Evolutionary conservation across 2,888 invertebrate species (phyloP).

Genomic region (Pegoplata infirma): DNA sequence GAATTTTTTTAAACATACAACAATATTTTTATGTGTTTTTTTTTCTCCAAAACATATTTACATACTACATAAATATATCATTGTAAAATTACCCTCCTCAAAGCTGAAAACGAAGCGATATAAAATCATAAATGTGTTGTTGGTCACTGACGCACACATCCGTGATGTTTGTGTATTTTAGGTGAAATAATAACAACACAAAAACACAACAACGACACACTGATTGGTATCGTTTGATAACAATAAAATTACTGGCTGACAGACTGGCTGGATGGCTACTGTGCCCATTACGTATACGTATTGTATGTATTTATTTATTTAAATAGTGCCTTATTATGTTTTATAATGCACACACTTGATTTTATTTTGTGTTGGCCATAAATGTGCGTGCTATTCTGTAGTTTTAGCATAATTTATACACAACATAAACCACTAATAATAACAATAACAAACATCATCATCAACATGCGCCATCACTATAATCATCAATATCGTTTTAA

Average conservation of each 20-base stretch:
- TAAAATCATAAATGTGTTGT: slow-evolving; percentile 40
- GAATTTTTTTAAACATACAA: neutral
- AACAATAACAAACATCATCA: slow-evolving; percentile 7
- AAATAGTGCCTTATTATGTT: neutral
- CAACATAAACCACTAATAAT: slow-evolving; percentile 3
- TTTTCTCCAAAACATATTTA: neutral
- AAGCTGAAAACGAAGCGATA: slow-evolving; percentile 22
- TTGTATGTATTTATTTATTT: no score
- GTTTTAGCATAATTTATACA: slow-evolving; percentile 15
- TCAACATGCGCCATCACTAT: slow-evolving; percentile 12
- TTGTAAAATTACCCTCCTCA: slow-evolving; percentile 56
- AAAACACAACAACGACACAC: slow-evolving; percentile 12
- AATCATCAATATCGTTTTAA: slow-evolving; percentile 23
- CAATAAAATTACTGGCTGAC: neutral
- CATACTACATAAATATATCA: slow-evolving; percentile 21
- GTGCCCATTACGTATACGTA: neutral
- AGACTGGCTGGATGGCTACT: no score
- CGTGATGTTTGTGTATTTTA: slow-evolving; percentile 17
- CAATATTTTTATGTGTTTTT: neutral
- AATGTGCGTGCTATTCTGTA: slow-evolving; percentile 43
- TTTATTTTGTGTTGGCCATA: slow-evolving; percentile 4
- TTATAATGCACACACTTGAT: neutral
- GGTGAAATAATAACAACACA: slow-evolving; percentile 9
- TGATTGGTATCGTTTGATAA: no score
- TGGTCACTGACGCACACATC: slow-evolving; percentile 45